Base-by-base conservation (phyloP, 2,888 invertebrate species). In the Drosophila fungiperda region DNA sequence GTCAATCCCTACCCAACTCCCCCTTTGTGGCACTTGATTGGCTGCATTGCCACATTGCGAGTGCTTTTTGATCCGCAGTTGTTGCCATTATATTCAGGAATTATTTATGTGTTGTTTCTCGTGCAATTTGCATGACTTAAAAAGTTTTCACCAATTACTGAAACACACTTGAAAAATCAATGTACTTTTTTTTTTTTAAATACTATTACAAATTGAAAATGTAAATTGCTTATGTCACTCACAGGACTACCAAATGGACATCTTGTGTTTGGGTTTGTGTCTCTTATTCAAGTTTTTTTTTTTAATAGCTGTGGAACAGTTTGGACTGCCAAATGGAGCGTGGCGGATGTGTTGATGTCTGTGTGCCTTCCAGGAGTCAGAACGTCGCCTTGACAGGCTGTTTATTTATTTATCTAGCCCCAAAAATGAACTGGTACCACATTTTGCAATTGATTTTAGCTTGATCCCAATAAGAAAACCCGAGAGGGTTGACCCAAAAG, bases 341-440 rank as follows among this genome's bases (percentile, higher is more conserved):
- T n/a, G 15, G 38, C n/a, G 29, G 12, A 54, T 38, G 15, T 42
- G 8, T 42, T 48, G 20, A 17, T 59, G 40, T 45, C 42, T 5
- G 42, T 53, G 48, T 12, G 36, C 29, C 20, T 33, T 58, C 35
- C 57, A 80, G 69, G 75, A 57, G 65, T 74, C 69, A 69, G 33
- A 52, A 50, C 53, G 35, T 55, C 59, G 52, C 48, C 50, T 36
- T 70, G 71, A 62, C 67, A 65, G 63, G 20, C 67, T 76, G 71
- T 68, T 76, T 65, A 78, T 80, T 78, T 78, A 78, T 78, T 80
- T 62, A 78, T 61, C 68, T 52, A 53, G 29, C 9, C 57, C 32
- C 17, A 33, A 66, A 55, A 58, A 61, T 35, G 42, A 17, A 59
- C 49, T 50, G n/a, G 33, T 50, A 54, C 53, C 42, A 60, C 60